phyloP scores from a whole-genome alignment of 2,113 vertebrate genomes.

The Takifugu bimaculatus region DNA sequence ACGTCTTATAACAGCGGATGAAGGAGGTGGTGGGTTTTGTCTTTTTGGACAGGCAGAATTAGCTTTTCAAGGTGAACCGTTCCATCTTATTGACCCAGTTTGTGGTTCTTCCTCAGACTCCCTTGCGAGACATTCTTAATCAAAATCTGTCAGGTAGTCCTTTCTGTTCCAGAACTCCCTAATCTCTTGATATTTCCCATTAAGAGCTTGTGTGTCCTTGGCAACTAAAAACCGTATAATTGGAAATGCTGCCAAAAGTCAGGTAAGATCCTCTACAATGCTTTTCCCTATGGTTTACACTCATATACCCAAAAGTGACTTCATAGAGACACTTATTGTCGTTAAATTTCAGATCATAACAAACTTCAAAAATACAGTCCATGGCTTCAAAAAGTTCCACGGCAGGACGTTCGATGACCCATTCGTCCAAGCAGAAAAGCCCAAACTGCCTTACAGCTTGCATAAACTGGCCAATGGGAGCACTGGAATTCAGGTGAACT shows the following conservation, averaged over 20 bases:
- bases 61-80: conserved; percentile 49
- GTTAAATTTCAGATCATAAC: conserved; percentile 80
- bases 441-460: conserved; percentile 86
- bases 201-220: conserved; percentile 90
- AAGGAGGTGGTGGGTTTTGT: conserved; percentile 4
- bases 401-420: conserved; percentile 88
- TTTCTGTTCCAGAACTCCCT: conserved; percentile 16
- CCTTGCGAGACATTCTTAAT: conserved; percentile 39
- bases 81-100: conserved; percentile 49
- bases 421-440: conserved; percentile 84
- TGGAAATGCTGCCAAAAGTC: conserved; percentile 94
- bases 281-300: not conserved
- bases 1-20: not conserved
- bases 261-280: conserved; percentile 75
- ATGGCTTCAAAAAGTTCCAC: conserved; percentile 94
- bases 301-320: not conserved
- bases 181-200: conserved; percentile 30
- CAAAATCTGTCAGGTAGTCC: conserved; percentile 11
- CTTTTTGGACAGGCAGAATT: conserved; percentile 3
- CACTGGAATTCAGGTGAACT: conserved; percentile 84
- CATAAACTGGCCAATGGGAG: conserved; percentile 89
- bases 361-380: conserved; percentile 91
- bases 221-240: conserved; percentile 90
- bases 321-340: not conserved
- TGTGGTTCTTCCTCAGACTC: conserved; percentile 45